Evolutionary conservation across 2,888 invertebrate genomes (phyloP), one percentile per base, ranked within the genome.

Genomic region (Brenthis daphne): DNA sequence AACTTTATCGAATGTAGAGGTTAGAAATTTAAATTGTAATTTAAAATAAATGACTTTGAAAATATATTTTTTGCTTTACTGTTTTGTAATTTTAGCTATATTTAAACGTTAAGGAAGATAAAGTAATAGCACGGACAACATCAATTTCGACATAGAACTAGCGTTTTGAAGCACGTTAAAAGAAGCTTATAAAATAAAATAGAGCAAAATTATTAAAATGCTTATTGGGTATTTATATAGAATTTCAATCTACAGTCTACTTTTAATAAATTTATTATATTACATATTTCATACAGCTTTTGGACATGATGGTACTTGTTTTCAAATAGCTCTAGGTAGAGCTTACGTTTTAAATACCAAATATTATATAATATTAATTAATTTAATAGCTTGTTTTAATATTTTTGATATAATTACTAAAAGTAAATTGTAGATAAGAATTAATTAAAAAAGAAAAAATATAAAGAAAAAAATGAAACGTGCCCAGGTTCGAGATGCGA

Each of bases 401-500:
- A 11, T 11, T n/a, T 55, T 50, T 13, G 13, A 4, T n/a, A 51
- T 47, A 24, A 67, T 16, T 56, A 43, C 63, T 54, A 56, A 47
- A 48, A 71, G 67, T 64, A 71, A 64, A 69, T 60, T 57, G 11
- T 64, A 56, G 65, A 55, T 71, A 74, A 74, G 58, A 69, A 74
- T 72, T 67, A 75, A 75, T 70, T 76, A 83, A 87, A 89, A 91
- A 86, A 90, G 90, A 90, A 87, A 86, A 87, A 87, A 90, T 86
- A 86, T 65, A 71, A 72, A 68, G 83, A 87, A 91, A 90, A 79
- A 90, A 92, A 95, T 93, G 94, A 92, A 94, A 96, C 96, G 96
- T 96, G 96, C 97, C 97, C 97, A 95, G 97, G 97, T 95, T 97
- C 97, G 94, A 97, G 96, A 94, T 96, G 95, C 95, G 96, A 95